Conservation (phyloP, 2,797 vertebrate genomes). For the Mus spretus region DNA sequence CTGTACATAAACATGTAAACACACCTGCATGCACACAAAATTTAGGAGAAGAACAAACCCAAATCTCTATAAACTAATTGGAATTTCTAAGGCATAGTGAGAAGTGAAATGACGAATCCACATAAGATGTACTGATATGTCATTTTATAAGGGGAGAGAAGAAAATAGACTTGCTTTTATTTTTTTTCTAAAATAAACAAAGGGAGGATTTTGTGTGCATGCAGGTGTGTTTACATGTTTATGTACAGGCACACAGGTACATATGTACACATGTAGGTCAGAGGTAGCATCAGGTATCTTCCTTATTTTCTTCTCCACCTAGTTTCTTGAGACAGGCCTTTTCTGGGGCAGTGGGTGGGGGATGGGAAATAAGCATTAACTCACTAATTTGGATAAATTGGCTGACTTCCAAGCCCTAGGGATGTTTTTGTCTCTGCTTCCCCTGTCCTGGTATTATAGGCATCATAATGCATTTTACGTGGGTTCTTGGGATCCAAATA, state of each 20-base stretch:
- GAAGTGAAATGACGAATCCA: not conserved
- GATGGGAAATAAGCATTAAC: not conserved
- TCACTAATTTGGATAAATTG: not conserved
- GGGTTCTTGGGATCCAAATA: too few species aligned
- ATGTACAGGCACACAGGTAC: too few species aligned
- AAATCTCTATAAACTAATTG: not conserved
- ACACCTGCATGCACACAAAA: not conserved
- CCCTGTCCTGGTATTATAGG: not conserved
- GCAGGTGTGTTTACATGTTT: too few species aligned
- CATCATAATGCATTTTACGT: not conserved
- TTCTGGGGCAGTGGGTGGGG: not conserved
- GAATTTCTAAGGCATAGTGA: not conserved
- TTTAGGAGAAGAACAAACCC: not conserved
- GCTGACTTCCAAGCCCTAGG: not conserved
- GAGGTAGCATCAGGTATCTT: too few species aligned
- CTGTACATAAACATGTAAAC: not conserved
- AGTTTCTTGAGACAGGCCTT: not conserved
- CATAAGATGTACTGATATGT: not conserved
- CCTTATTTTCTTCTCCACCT: too few species aligned
- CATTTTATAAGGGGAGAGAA: not conserved
- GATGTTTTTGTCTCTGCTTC: not conserved
- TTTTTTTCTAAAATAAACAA: conserved; percentile 26
- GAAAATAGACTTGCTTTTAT: not conserved
- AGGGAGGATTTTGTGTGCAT: too few species aligned
- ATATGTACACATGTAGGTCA: too few species aligned